phyloP scores from a whole-genome alignment of 2,113 vertebrate genomes.

The Pelodiscus sinensis region DNA sequence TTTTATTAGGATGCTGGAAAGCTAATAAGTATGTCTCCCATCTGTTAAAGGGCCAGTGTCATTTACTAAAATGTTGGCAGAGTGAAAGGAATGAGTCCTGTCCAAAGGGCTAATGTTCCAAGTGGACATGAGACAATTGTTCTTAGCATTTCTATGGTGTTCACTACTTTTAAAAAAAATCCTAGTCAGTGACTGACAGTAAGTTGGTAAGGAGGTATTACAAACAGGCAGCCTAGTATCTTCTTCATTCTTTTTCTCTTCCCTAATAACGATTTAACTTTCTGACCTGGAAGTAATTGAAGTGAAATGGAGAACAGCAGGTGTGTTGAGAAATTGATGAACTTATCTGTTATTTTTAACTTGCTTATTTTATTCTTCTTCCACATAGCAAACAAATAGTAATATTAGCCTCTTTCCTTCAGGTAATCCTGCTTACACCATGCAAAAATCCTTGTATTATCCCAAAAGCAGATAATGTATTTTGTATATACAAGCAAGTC shows the following conservation, averaged over 20 bases:
- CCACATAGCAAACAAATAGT: slow-evolving; percentile 35
- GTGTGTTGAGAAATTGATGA: slow-evolving; percentile 65
- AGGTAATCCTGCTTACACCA: background rate
- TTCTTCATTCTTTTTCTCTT: slow-evolving; percentile 66
- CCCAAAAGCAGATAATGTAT: background rate
- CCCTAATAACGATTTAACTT: slow-evolving; percentile 69
- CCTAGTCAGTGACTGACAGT: slow-evolving; percentile 68
- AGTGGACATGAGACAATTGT: slow-evolving; percentile 75
- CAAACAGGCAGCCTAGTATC: slow-evolving; percentile 68
- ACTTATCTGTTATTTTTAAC: slow-evolving; percentile 71
- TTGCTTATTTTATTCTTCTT: slow-evolving; percentile 59
- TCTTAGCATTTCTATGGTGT: slow-evolving; percentile 66
- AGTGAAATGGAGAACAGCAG: slow-evolving; percentile 72
- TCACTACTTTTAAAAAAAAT: slow-evolving; percentile 33
- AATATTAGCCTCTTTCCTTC: slow-evolving; percentile 19
- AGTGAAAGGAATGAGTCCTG: slow-evolving; percentile 64
- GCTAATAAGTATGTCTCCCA: slow-evolving; percentile 73
- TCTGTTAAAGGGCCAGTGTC: slow-evolving; percentile 80
- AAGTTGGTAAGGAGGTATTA: slow-evolving; percentile 74
- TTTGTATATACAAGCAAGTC: background rate
- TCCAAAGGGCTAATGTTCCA: slow-evolving; percentile 70
- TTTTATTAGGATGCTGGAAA: slow-evolving; percentile 83
- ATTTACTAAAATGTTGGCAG: slow-evolving; percentile 76
- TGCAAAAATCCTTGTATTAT: background rate
- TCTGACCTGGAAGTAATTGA: slow-evolving; percentile 72